A percentile compares a stretch with the other conserved stretches of the same genome.
Conservation (phyloP, 2,888 invertebrate species). For the Cordilura impudica region DNA sequence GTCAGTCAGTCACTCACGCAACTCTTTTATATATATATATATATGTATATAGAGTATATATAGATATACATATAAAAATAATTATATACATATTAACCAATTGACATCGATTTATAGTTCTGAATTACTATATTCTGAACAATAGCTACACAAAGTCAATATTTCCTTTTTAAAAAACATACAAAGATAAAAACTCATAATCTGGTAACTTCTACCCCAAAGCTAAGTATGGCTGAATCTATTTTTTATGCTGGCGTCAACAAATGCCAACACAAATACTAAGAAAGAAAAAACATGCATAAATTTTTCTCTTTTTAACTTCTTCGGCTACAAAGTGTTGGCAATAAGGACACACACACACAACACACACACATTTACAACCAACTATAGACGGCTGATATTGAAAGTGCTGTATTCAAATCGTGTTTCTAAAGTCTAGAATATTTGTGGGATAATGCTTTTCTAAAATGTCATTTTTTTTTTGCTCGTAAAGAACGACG, state of each 20-base stretch:
- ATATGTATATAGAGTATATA: too few relatives aligned
- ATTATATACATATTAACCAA: too few relatives aligned
- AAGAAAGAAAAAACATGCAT: constrained; percentile 2
- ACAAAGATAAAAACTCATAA: neutral
- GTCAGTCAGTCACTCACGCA: too few relatives aligned
- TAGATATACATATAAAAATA: too few relatives aligned
- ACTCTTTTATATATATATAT: too few relatives aligned
- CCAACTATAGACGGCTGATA: neutral
- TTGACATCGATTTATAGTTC: too few relatives aligned
- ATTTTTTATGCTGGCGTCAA: constrained; percentile 18
- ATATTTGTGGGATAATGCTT: too few relatives aligned
- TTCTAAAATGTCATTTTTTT: too few relatives aligned
- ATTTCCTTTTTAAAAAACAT: neutral
- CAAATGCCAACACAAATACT: constrained; percentile 15
- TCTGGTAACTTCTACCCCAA: neutral
- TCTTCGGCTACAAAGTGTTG: neutral
- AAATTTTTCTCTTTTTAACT: neutral
- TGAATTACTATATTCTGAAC: too few relatives aligned
- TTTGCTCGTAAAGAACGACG: neutral
- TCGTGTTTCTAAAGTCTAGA: neutral
- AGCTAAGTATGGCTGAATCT: neutral
- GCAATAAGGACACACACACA: neutral
- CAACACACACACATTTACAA: neutral
- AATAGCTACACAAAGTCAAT: too few relatives aligned
- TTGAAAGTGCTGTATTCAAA: neutral